phyloP scores from a whole-genome alignment of 2,113 vertebrate genomes.

The Proterorhinus semilunaris region DNA sequence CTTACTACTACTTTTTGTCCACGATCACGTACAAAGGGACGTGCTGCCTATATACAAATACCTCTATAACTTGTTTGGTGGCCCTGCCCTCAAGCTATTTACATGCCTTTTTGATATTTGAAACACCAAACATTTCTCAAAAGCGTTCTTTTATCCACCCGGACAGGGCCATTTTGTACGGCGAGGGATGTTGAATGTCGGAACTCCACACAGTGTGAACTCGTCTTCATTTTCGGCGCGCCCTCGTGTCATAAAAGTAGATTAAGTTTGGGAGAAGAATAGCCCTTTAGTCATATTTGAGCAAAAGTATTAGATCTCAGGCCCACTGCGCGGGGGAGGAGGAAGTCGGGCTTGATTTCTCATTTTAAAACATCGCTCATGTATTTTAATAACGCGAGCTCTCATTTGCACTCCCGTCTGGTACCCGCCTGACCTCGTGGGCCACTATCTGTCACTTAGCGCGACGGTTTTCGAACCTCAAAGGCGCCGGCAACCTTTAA shows the following conservation, averaged over 20 bases:
- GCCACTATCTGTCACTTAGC: conserved; percentile 28
- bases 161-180: not conserved
- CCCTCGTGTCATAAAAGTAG: conserved; percentile 8
- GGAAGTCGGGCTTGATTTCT: conserved; percentile 4
- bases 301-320: conserved; percentile 2
- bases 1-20: too few species aligned
- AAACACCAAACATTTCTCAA: not conserved
- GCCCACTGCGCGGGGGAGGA: not conserved
- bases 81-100: not conserved
- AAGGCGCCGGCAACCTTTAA: conserved; percentile 28
- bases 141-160: not conserved
- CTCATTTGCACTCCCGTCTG: conserved; percentile 19
- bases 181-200: not conserved
- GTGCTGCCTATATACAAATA: not conserved
- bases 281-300: conserved; percentile 13
- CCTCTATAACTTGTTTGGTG: not conserved
- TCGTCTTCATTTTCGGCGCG: not conserved
- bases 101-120: not conserved
- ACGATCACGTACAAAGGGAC: too few species aligned
- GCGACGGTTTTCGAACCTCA: conserved; percentile 23
- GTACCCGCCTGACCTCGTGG: conserved; percentile 31
- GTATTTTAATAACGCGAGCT: conserved; percentile 35
- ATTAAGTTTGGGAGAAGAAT: conserved; percentile 13
- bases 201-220: not conserved
- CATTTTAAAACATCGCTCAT: conserved; percentile 11